Evolutionary conservation across 2,797 vertebrate species (phyloP), one percentile per base, ranked within the genome.

Genomic region (Poecilia gillii): DNA sequence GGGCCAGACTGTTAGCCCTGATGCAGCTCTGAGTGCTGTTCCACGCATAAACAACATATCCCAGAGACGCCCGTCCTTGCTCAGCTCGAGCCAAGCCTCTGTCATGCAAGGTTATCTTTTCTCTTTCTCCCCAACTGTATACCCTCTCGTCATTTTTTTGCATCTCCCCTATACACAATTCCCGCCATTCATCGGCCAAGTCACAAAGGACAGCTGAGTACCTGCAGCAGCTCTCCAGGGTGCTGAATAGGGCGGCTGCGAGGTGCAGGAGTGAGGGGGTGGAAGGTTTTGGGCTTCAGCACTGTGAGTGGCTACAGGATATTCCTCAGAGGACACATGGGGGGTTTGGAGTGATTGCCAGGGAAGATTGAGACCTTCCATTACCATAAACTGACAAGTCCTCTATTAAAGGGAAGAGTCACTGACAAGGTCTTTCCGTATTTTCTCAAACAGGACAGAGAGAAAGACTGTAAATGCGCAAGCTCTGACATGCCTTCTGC

Each of bases 221-320:
- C 94, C 94, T 94, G 94, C 93, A 92, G 93, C 89, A 93, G 91
- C 95, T 96, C 95, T 96, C 93, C 95, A 92, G 94, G 95, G 95
- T 95, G 93, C 95, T 96, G 95, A 95, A 96, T 91, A 83, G 87
- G 91, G 91, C 64, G 88, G 87, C 88, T 86, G 86, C 82, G 85
- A 85, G 88, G 87, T 84, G 73, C 88, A 86, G 79, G 87, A 89
- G 78, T 4, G 82, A 9, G 68, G 86, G 79, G 75, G 78, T 73
- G 76, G 7, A 62, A 75, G 73, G 46, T 80, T 80, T 57, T 80
- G 79, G 87, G 87, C 83, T 86, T 92, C 90, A 92, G 91, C 84
- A 90, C 78, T 74, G n/a, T 92, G 83, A 81, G 81, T 88, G 90
- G 90, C 91, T 90, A 46, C 89, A 92, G 91, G 85, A 92, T 92